Percentiles rank a stretch among this genome's conserved stretches.
phyloP scores from a whole-genome alignment of 2,888 invertebrate genomes.

The Helobdella robusta region DNA sequence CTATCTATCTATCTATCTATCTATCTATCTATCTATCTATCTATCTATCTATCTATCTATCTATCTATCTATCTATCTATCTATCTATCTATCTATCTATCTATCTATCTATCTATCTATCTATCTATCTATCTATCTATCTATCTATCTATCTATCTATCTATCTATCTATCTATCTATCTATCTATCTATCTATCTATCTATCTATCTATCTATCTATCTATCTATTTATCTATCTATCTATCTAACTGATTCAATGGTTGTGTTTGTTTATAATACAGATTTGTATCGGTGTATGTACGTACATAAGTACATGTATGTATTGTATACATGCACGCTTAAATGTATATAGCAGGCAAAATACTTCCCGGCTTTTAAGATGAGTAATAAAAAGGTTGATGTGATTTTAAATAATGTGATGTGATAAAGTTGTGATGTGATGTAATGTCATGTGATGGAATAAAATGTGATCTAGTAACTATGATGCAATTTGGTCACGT shows the following conservation, averaged over 20 bases:
- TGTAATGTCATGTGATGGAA: too few relatives aligned
- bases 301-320: too few relatives aligned
- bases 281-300: not conserved
- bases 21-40: constrained; percentile 2
- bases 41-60: constrained; percentile 2
- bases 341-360: too few relatives aligned
- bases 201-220: not conserved
- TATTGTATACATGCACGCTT: too few relatives aligned
- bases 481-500: too few relatives aligned
- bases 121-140: constrained; percentile 5
- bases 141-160: constrained; percentile 1
- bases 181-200: not conserved
- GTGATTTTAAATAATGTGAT: too few relatives aligned
- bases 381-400: too few relatives aligned
- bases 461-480: too few relatives aligned
- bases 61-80: constrained; percentile 2
- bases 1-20: constrained; percentile 2
- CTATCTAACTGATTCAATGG: not conserved
- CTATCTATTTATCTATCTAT: constrained; percentile 5
- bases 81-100: constrained; percentile 2
- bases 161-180: constrained; percentile 2
- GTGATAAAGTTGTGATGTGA: too few relatives aligned
- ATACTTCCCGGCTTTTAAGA: too few relatives aligned
- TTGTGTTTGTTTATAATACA: not conserved
- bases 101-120: constrained; percentile 2